Percentiles rank a stretch among this genome's conserved stretches.
These are phyloP conservation scores for Zaprionus tsacasi DNA, from an alignment of 1,140 invertebrate species.

Conservation along the genomic window DNA sequence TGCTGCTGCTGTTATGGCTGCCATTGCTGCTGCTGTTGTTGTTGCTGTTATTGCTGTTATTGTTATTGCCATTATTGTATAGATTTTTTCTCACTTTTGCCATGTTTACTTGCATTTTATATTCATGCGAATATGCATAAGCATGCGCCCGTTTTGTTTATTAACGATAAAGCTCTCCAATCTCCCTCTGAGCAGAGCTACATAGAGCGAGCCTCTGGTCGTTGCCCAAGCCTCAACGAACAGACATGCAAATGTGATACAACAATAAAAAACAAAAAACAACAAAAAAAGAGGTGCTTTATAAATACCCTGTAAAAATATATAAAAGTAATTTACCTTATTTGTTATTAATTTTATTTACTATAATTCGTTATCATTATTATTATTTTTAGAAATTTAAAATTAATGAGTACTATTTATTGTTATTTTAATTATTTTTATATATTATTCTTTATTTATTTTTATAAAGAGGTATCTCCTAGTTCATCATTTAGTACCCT, in stretches of 20 bases:
- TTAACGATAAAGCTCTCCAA: conserved; percentile 47
- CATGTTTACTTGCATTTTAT: conserved; percentile 36
- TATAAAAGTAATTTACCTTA: too few species aligned
- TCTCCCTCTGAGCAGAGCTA: conserved; percentile 9
- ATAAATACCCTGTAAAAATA: neutral
- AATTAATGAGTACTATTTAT: too few species aligned
- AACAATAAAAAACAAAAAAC: neutral
- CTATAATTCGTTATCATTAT: too few species aligned
- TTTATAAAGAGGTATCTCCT: neutral
- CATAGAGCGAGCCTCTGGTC: neutral
- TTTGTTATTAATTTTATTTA: too few species aligned
- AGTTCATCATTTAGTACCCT: neutral
- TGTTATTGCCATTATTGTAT: conserved; percentile 58
- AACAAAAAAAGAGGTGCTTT: neutral
- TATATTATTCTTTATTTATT: neutral
- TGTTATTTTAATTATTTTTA: too few species aligned
- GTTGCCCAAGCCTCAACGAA: neutral
- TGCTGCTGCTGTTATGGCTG: conserved; percentile 46
- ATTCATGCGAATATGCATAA: conserved; percentile 46
- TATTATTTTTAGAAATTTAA: too few species aligned
- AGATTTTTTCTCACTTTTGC: conserved; percentile 56
- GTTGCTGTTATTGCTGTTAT: conserved; percentile 19
- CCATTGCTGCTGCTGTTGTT: conserved; percentile 31
- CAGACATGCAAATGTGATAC: conserved; percentile 5
- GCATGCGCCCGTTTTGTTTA: conserved; percentile 59